phyloP scores from a whole-genome alignment of 2,113 vertebrate species.

The Bufo gargarizans region DNA sequence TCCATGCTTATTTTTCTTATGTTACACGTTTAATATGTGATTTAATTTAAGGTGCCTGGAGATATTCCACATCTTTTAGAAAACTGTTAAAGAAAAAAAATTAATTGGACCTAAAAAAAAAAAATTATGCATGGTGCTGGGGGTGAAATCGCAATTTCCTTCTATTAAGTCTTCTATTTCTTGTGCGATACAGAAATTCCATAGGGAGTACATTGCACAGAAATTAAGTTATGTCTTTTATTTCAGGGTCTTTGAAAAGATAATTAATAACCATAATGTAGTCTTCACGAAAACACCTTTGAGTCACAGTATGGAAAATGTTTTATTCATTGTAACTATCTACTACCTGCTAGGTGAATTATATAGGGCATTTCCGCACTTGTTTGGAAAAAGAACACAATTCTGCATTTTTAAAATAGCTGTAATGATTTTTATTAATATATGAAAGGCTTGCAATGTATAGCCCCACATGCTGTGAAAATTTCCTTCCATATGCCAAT shows the following conservation, averaged over 20 bases:
- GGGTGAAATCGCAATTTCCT: slow-evolving; percentile 40
- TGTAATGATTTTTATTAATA: background rate
- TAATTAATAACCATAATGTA: slow-evolving; percentile 39
- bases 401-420: background rate
- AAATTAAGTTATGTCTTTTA: slow-evolving; percentile 32
- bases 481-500: background rate
- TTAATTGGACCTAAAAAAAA: slow-evolving; percentile 36
- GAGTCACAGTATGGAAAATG: slow-evolving; percentile 27
- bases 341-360: slow-evolving; percentile 13
- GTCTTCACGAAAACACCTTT: slow-evolving; percentile 9
- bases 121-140: slow-evolving; percentile 10
- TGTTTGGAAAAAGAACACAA: background rate
- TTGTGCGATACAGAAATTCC: slow-evolving; percentile 32
- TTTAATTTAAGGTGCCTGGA: slow-evolving; percentile 38
- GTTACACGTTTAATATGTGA: slow-evolving; percentile 18
- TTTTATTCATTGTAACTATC: slow-evolving; percentile 22
- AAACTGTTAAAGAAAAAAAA: slow-evolving; percentile 36
- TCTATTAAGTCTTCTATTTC: slow-evolving; percentile 44
- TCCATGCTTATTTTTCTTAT: slow-evolving; percentile 19
- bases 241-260: slow-evolving; percentile 36
- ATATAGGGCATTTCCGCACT: background rate
- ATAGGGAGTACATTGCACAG: background rate
- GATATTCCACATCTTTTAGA: slow-evolving; percentile 16
- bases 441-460: background rate
- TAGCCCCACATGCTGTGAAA: background rate